These are phyloP conservation scores for Atta colombica DNA, from an alignment of 1,140 invertebrate genomes.

Conservation along the genomic window DNA sequence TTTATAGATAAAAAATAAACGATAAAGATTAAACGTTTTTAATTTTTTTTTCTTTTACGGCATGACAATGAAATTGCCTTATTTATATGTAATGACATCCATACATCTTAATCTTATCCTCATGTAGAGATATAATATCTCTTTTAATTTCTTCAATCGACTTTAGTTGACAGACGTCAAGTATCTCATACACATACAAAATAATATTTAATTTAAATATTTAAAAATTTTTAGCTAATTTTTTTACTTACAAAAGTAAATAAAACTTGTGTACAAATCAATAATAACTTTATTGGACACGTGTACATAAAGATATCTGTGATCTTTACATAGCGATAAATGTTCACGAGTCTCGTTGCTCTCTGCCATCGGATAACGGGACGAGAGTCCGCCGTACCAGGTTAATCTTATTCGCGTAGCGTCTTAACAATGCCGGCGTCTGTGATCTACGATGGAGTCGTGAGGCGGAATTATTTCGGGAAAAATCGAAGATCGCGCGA, in stretches of 20 bases:
- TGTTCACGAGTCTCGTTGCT: too few relatives aligned
- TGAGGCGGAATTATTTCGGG: conserved; percentile 51
- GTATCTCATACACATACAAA: too few relatives aligned
- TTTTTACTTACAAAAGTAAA: too few relatives aligned
- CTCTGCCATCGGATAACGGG: too few relatives aligned
- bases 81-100: not conserved
- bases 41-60: not conserved
- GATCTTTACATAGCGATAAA: too few relatives aligned
- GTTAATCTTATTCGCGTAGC: conserved; percentile 37
- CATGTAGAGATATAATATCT: not conserved
- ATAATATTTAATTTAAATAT: too few relatives aligned
- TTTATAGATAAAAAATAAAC: conserved; percentile 15
- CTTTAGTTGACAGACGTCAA: too few relatives aligned
- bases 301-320: too few relatives aligned
- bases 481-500: conserved; percentile 45
- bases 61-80: conserved; percentile 19
- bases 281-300: too few relatives aligned
- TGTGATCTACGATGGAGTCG: conserved; percentile 29
- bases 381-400: too few relatives aligned
- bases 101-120: conserved; percentile 34
- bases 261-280: too few relatives aligned
- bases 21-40: conserved; percentile 10
- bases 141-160: not conserved
- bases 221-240: too few relatives aligned
- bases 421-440: conserved; percentile 35